phyloP scores from a whole-genome alignment of 2,888 invertebrate genomes.

The Oegoconia quadripuncta region DNA sequence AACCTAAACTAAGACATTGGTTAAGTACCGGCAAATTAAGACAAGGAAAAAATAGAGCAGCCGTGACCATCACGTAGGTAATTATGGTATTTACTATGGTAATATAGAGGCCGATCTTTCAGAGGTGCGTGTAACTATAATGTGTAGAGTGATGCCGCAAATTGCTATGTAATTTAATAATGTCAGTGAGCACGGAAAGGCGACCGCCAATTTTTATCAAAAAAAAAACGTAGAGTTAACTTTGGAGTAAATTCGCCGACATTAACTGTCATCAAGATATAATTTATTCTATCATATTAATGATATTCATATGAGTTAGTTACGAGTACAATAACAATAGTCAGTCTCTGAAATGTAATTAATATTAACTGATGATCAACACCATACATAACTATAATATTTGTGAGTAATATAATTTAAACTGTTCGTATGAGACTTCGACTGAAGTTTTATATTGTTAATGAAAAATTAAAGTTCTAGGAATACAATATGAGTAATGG shows the following conservation, averaged over 20 bases:
- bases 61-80: conserved; percentile 34
- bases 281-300: conserved; percentile 18
- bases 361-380: no score
- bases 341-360: not conserved
- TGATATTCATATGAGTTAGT: conserved; percentile 7
- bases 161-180: conserved; percentile 40
- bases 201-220: conserved; percentile 21
- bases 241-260: conserved; percentile 28
- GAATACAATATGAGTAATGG: no score
- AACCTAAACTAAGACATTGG: conserved; percentile 21
- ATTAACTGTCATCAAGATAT: conserved; percentile 26
- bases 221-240: conserved; percentile 18
- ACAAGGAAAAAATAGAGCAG: conserved; percentile 28
- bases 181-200: conserved; percentile 28
- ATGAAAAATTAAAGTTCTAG: no score
- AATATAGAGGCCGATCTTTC: conserved; percentile 34
- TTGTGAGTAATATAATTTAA: no score
- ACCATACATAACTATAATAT: no score
- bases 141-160: conserved; percentile 27
- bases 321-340: not conserved
- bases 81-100: conserved; percentile 43
- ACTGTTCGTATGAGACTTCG: no score
- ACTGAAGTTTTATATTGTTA: no score
- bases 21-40: conserved; percentile 29
- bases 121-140: conserved; percentile 30